Evolutionary conservation across 2,888 invertebrate genomes (phyloP).

Genomic region (Microdon myrmicae): DNA sequence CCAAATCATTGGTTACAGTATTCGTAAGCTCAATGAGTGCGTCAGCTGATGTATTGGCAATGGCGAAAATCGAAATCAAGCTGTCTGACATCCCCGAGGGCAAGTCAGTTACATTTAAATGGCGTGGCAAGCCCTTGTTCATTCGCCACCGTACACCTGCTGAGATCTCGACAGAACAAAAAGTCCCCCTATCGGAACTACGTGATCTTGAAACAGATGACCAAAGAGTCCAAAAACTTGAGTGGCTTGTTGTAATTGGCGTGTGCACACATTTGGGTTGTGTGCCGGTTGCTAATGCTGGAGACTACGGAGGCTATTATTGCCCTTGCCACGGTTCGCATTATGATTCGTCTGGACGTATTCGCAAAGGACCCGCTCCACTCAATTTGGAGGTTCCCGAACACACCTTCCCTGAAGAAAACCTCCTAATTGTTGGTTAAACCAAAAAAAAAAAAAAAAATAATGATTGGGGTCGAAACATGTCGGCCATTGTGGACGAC

Average conservation of each 20-base stretch:
- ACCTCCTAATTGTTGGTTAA: slow-evolving; percentile 63
- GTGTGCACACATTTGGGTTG: slow-evolving; percentile 98
- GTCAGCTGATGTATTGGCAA: slow-evolving; percentile 92
- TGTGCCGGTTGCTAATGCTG: slow-evolving; percentile 94
- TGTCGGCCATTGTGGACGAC: too few species aligned
- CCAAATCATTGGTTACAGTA: slow-evolving; percentile 85
- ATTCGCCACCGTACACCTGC: slow-evolving; percentile 79
- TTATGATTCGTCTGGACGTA: slow-evolving; percentile 97
- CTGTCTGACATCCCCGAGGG: slow-evolving; percentile 92
- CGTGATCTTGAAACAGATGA: slow-evolving; percentile 90
- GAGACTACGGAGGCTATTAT: slow-evolving; percentile 97
- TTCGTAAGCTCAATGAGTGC: slow-evolving; percentile 87
- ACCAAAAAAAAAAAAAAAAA: slow-evolving; percentile 3
- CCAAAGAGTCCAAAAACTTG: slow-evolving; percentile 82
- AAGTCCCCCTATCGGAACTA: slow-evolving; percentile 78
- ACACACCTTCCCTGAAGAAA: slow-evolving; percentile 79
- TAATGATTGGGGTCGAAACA: too few species aligned
- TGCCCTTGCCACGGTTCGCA: slow-evolving; percentile 99
- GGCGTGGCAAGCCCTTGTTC: slow-evolving; percentile 93
- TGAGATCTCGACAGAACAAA: slow-evolving; percentile 83
- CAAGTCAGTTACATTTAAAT: slow-evolving; percentile 94
- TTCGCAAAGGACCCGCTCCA: slow-evolving; percentile 98
- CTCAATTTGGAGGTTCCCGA: slow-evolving; percentile 92
- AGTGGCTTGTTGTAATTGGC: slow-evolving; percentile 95
- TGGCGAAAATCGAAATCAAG: slow-evolving; percentile 96